Evolutionary conservation across 2,797 vertebrate species (phyloP).

Genomic region (Myotis planiceps): DNA sequence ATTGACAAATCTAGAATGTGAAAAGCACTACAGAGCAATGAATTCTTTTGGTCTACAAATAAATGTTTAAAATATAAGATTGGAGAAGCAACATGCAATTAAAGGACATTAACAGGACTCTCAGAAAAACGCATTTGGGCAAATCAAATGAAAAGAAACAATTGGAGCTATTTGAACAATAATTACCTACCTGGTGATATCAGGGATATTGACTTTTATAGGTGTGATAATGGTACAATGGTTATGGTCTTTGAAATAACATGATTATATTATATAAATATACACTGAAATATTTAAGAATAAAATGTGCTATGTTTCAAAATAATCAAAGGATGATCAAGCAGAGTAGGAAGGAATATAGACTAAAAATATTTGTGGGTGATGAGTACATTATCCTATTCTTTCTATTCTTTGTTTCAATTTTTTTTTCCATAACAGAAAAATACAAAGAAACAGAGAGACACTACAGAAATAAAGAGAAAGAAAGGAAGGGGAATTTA

Average conservation of each 20-base stretch:
- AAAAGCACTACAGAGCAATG: not conserved
- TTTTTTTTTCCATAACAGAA: not conserved
- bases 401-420: not conserved
- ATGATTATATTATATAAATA: not conserved
- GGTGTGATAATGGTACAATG: not conserved
- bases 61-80: not conserved
- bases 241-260: not conserved
- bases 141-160: not conserved
- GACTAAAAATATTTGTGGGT: not conserved
- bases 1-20: not conserved
- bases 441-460: not conserved
- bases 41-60: not conserved
- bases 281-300: not conserved
- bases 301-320: not conserved
- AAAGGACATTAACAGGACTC: not conserved
- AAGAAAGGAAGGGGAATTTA: not conserved
- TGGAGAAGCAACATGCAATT: not conserved
- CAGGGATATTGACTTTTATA: not conserved
- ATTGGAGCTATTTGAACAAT: not conserved
- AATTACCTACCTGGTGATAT: not conserved
- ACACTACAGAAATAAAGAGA: too few relatives aligned
- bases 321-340: not conserved
- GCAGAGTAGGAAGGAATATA: not conserved
- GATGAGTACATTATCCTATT: not conserved
- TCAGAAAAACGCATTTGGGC: not conserved